phyloP scores from a whole-genome alignment of 2,797 vertebrate species.

The Sphaeramia orbicularis region DNA sequence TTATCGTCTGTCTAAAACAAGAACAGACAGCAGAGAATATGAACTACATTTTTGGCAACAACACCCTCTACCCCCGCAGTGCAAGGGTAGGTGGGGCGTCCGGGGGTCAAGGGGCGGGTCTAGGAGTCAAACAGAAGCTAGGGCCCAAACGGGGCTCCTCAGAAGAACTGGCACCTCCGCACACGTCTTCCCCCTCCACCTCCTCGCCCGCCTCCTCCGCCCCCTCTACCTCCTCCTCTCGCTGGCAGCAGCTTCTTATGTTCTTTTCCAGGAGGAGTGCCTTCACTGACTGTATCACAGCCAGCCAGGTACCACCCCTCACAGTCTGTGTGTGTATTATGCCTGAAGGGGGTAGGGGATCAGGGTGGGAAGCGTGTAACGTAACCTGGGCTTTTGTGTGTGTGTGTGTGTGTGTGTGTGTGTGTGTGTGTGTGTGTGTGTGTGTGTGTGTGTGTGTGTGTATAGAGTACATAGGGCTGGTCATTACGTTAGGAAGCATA shows the following conservation, averaged over 20 bases:
- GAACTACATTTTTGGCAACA: conserved; percentile 99
- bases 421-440: conserved; percentile 44
- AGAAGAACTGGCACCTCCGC: conserved; percentile 87
- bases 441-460: conserved; percentile 36
- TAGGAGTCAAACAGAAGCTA: conserved; percentile 91
- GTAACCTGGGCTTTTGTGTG: conserved; percentile 54
- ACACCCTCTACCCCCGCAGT: conserved; percentile 93
- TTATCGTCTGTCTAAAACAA: conserved; percentile 34
- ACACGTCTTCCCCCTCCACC: conserved; percentile 77
- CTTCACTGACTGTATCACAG: conserved; percentile 97
- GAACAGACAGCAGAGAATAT: conserved; percentile 81
- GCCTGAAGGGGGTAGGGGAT: conserved; percentile 50
- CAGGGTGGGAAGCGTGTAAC: conserved; percentile 59
- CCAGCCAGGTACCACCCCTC: conserved; percentile 90
- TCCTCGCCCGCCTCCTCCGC: conserved; percentile 86
- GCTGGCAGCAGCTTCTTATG: conserved; percentile 95
- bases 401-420: no score
- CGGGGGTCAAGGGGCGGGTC: conserved; percentile 79
- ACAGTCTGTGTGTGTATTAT: conserved; percentile 30
- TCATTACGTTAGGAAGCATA: conserved; percentile 46
- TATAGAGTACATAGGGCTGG: neutral
- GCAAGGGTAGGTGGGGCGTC: conserved; percentile 83
- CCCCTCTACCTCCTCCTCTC: conserved; percentile 88
- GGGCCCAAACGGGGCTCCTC: conserved; percentile 93
- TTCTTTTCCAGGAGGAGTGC: conserved; percentile 96